Evolutionary conservation across 2,888 invertebrate genomes (phyloP).

Genomic region (Yponomeuta plumbellus): DNA sequence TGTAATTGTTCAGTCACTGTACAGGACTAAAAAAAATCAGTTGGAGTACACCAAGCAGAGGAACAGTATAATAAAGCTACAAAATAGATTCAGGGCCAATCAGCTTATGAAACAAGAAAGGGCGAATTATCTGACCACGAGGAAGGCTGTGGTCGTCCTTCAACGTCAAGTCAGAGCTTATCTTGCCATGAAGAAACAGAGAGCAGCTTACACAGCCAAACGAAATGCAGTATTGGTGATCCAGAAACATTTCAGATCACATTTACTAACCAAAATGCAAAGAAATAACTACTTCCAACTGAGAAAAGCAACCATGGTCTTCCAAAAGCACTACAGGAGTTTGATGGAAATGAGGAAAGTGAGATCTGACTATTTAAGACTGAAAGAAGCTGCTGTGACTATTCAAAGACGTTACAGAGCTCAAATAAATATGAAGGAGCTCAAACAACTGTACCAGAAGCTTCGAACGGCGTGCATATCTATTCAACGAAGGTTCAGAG

Average conservation of each 20-base stretch:
- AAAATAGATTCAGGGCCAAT: constrained; percentile 67
- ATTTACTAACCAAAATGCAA: constrained; percentile 31
- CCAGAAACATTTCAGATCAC: constrained; percentile 50
- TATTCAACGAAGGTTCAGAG: constrained; percentile 62
- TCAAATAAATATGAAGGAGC: constrained; percentile 40
- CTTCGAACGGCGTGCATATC: constrained; percentile 42
- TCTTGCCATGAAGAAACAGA: constrained; percentile 34
- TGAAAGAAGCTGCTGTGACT: constrained; percentile 35
- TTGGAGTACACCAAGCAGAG: constrained; percentile 43
- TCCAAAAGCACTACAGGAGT: constrained; percentile 60
- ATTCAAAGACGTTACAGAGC: constrained; percentile 57
- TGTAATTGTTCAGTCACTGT: constrained; percentile 64
- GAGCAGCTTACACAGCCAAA: constrained; percentile 47
- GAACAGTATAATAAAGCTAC: constrained; percentile 56
- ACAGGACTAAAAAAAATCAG: constrained; percentile 58
- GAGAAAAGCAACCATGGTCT: constrained; percentile 34
- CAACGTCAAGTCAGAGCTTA: constrained; percentile 65
- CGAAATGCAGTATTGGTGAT: constrained; percentile 49
- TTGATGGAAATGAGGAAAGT: constrained; percentile 48
- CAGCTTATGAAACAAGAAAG: constrained; percentile 50
- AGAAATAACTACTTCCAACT: constrained; percentile 29
- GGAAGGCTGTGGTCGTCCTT: constrained; percentile 53
- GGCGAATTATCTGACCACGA: constrained; percentile 47
- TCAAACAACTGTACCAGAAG: constrained; percentile 33
- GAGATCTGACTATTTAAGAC: constrained; percentile 28